These are phyloP conservation scores for Notolepis coatsorum DNA, from an alignment of 2,797 vertebrate species.

Conservation along the genomic window DNA sequence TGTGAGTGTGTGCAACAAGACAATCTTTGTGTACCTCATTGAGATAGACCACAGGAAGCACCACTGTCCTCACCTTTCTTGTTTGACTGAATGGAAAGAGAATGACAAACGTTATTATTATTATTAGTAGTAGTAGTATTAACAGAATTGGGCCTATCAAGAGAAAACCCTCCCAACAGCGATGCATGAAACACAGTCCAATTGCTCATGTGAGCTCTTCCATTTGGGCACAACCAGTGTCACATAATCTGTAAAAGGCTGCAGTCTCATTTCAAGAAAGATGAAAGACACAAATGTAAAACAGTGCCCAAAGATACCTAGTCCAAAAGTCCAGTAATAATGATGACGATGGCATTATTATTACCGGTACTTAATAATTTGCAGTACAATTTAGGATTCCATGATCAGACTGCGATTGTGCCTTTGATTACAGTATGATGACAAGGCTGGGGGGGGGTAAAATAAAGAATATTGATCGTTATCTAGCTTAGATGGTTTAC, in stretches of 20 bases:
- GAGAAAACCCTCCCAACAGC: too few relatives aligned
- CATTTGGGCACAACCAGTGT: too few relatives aligned
- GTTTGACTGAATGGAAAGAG: constrained; percentile 79
- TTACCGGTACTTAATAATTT: not conserved
- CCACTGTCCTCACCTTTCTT: constrained; percentile 82
- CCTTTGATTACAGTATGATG: not conserved
- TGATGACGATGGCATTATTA: constrained; percentile 60
- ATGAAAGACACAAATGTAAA: constrained; percentile 2
- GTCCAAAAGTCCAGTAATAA: constrained; percentile 59
- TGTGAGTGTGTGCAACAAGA: constrained; percentile 1
- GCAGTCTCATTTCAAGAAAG: not conserved
- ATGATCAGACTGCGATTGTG: not conserved
- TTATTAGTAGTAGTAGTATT: not conserved
- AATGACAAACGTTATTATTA: not conserved
- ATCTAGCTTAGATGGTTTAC: too few relatives aligned
- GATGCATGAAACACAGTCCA: too few relatives aligned
- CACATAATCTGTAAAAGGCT: not conserved
- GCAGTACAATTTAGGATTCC: not conserved
- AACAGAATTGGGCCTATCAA: not conserved
- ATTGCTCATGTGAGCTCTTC: too few relatives aligned
- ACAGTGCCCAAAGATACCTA: too few relatives aligned
- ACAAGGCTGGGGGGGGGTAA: not conserved
- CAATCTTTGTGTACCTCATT: constrained; percentile 87
- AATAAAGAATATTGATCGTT: too few relatives aligned
- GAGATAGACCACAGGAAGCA: constrained; percentile 92